Evolutionary conservation across 1,140 invertebrate species (phyloP).

Genomic region (Bombus confusus): DNA sequence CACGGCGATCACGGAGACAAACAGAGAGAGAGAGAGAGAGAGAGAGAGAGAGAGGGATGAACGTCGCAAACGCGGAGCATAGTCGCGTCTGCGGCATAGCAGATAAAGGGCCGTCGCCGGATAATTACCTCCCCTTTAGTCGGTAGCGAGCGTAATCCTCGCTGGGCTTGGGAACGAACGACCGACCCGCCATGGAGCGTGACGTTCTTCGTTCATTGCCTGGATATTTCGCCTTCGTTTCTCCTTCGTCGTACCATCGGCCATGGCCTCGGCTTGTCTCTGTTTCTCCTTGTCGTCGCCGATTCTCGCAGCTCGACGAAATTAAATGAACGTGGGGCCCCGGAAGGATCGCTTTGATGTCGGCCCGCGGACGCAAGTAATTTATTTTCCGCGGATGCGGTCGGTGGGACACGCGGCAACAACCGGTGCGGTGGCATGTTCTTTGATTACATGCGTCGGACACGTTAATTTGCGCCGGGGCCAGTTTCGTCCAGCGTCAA

Average conservation of each 20-base stretch:
- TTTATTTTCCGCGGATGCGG: conserved; percentile 52
- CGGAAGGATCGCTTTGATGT: conserved; percentile 55
- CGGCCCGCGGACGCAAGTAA: conserved; percentile 48
- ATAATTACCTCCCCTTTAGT: conserved; percentile 64
- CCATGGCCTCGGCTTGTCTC: too few species aligned
- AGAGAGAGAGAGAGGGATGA: background rate
- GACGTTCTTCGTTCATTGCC: background rate
- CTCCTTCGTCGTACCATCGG: background rate
- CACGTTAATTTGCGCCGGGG: conserved; percentile 54
- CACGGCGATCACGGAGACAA: background rate
- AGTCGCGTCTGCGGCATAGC: conserved; percentile 21
- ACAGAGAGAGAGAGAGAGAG: background rate
- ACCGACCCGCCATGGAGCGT: background rate
- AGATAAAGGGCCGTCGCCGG: conserved; percentile 56
- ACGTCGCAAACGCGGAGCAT: conserved; percentile 4
- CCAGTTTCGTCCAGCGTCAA: conserved; percentile 11
- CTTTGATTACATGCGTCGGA: conserved; percentile 59
- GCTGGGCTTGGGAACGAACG: conserved; percentile 22
- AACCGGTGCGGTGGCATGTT: conserved; percentile 35
- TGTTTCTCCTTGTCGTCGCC: conserved; percentile 9
- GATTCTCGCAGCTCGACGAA: conserved; percentile 40
- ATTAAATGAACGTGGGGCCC: conserved; percentile 55
- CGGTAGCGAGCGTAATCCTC: conserved; percentile 35
- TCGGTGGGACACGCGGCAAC: conserved; percentile 27
- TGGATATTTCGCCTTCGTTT: conserved; percentile 9